Evolutionary conservation across 2,113 vertebrate genomes (phyloP).

Genomic region (Corythornis vintsioides): DNA sequence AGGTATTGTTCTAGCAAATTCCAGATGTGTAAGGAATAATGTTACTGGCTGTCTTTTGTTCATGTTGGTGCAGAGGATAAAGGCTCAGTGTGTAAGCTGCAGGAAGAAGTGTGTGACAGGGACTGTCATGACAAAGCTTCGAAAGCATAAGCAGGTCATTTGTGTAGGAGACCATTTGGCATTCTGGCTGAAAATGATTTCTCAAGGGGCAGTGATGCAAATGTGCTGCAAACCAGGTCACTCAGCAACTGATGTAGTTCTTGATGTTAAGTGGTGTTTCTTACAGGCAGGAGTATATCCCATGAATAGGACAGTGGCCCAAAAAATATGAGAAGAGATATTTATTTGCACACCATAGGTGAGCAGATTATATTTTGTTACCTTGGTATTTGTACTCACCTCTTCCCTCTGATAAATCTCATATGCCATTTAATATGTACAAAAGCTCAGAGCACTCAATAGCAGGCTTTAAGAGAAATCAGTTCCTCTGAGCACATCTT

Average conservation of each 20-base stretch:
- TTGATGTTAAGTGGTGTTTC: background rate
- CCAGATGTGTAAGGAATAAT: background rate
- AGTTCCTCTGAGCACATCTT: background rate
- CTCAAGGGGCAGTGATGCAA: background rate
- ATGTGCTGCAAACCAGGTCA: background rate
- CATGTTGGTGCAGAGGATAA: background rate
- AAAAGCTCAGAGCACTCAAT: background rate
- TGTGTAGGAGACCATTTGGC: background rate
- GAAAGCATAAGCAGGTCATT: background rate
- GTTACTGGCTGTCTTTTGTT: background rate
- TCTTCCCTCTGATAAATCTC: conserved; percentile 4
- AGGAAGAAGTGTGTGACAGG: background rate
- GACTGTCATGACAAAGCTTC: background rate
- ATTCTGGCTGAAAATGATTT: background rate
- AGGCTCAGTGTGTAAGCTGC: background rate
- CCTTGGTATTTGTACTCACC: background rate
- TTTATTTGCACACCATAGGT: background rate
- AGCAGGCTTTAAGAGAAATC: background rate
- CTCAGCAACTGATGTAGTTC: background rate
- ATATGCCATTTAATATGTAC: background rate
- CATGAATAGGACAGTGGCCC: background rate
- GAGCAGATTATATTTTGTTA: background rate
- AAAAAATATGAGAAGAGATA: background rate
- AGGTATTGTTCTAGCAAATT: background rate
- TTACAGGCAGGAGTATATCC: background rate